Evolutionary conservation across 2,888 invertebrate genomes (phyloP).

Genomic region (Euspilapteryx auroguttella): DNA sequence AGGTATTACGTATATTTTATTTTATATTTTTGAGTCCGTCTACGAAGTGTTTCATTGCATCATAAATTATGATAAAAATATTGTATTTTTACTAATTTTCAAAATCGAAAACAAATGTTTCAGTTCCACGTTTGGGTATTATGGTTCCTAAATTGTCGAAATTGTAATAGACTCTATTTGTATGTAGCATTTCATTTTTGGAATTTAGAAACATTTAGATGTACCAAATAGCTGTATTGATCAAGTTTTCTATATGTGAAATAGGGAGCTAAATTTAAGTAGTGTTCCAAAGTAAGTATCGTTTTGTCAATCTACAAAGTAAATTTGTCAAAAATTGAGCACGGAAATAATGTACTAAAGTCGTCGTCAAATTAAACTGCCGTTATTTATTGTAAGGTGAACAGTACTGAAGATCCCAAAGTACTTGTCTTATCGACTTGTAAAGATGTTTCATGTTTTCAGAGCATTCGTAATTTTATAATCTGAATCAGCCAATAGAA

Average conservation of each 20-base stretch:
- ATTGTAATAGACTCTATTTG: constrained; percentile 61
- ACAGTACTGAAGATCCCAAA: constrained; percentile 1
- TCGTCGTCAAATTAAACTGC: constrained; percentile 47
- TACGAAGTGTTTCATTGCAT: constrained; percentile 46
- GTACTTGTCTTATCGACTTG: too few species aligned
- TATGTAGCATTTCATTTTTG: constrained; percentile 56
- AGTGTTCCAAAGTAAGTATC: constrained; percentile 22
- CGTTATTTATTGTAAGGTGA: constrained; percentile 14
- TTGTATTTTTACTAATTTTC: constrained; percentile 43
- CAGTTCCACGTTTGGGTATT: constrained; percentile 59
- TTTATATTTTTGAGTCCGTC: constrained; percentile 54
- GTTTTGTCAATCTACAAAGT: too few species aligned
- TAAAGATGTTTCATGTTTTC: too few species aligned
- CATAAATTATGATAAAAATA: constrained; percentile 39
- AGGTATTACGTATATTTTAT: too few species aligned
- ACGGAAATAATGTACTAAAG: constrained; percentile 57
- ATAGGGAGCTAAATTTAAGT: constrained; percentile 45
- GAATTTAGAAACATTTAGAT: constrained; percentile 52
- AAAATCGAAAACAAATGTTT: constrained; percentile 49
- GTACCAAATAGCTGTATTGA: constrained; percentile 59
- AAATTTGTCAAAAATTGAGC: constrained; percentile 51
- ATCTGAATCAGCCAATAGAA: too few species aligned
- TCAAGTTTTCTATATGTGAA: constrained; percentile 56
- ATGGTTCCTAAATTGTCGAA: constrained; percentile 63
- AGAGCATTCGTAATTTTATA: constrained; percentile 39